These are phyloP conservation scores for Rhysida immarginata DNA, from an alignment of 1,140 invertebrate species.

Conservation along the genomic window DNA sequence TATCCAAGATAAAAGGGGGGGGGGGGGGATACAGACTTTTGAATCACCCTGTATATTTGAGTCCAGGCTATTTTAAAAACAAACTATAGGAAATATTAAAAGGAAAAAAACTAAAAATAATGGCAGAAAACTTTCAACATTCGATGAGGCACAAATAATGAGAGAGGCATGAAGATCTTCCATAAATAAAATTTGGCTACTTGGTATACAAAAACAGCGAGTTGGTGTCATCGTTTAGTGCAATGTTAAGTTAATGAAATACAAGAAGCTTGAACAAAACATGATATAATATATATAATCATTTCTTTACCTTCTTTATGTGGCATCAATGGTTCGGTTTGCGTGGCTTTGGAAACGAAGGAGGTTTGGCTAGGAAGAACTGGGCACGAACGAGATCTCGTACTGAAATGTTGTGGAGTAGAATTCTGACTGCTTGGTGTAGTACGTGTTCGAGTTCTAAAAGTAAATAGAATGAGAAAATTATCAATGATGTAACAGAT, in stretches of 20 bases:
- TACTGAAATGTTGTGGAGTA: neutral
- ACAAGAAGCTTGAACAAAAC: neutral
- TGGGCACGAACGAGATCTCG: neutral
- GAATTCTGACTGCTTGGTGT: neutral
- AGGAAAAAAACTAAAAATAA: no score
- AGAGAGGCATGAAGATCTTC: neutral
- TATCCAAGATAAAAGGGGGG: no score
- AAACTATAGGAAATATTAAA: no score
- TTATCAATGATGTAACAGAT: no score
- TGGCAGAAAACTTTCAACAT: no score
- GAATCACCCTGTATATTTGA: no score
- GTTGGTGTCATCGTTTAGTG: neutral
- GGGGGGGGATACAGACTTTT: no score
- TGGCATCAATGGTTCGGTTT: neutral
- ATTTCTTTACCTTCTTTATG: no score
- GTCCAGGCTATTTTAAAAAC: no score
- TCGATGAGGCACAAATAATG: no score
- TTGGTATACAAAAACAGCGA: neutral
- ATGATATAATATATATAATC: no score
- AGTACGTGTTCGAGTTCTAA: neutral
- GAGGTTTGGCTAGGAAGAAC: conserved; percentile 1
- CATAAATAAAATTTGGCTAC: neutral
- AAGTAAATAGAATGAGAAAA: no score
- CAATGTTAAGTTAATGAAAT: neutral
- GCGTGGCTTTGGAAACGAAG: neutral